phyloP scores from a whole-genome alignment of 2,113 vertebrate species.

The Centropus bengalensis region DNA sequence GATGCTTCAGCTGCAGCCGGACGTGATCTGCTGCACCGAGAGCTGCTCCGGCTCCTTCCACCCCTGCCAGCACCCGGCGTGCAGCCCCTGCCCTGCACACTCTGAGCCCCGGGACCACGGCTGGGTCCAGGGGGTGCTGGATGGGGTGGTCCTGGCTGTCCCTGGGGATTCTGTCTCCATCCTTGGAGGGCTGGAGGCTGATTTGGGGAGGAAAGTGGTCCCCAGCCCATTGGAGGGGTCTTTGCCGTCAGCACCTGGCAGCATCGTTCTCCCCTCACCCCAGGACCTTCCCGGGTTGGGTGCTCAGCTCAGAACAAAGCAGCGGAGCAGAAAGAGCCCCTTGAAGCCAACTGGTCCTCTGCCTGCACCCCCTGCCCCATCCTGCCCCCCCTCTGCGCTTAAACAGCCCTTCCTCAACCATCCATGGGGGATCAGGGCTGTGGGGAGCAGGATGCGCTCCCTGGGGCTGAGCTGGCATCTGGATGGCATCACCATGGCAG shows the following conservation, averaged over 20 bases:
- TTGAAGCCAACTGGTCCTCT: no score
- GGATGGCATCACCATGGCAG: background rate
- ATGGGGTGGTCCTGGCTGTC: no score
- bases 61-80: no score
- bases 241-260: rapidly evolving
- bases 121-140: no score
- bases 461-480: background rate
- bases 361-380: rapidly evolving
- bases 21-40: background rate
- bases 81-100: no score
- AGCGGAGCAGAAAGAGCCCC: background rate
- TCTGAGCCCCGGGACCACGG: no score
- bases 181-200: no score
- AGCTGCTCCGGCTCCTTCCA: background rate
- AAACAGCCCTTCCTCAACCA: background rate
- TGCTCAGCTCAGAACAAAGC: background rate
- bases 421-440: rapidly evolving
- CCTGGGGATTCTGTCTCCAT: no score
- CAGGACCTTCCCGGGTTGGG: background rate
- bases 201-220: background rate
- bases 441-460: background rate
- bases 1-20: background rate
- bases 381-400: background rate
- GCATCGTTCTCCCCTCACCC: rapidly evolving
- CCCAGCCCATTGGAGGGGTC: rapidly evolving